These are phyloP conservation scores for Kryptolebias ocellatus DNA, from an alignment of 2,797 vertebrate genomes.

Conservation along the genomic window DNA sequence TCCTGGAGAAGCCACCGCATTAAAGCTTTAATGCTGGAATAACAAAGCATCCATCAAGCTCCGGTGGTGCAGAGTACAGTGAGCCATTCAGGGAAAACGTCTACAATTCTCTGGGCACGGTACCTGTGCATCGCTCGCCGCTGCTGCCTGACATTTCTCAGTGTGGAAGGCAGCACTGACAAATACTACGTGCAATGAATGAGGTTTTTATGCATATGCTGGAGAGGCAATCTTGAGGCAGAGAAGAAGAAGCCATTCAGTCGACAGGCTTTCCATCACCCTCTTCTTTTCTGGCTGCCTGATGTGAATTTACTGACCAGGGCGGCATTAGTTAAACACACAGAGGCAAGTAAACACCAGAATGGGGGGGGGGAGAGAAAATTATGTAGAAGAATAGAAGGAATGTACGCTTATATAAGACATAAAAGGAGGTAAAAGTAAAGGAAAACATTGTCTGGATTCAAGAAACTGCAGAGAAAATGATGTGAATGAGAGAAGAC, in stretches of 20 bases:
- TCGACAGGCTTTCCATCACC: slow-evolving; percentile 58
- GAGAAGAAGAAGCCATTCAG: slow-evolving; percentile 60
- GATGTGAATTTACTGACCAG: slow-evolving; percentile 61
- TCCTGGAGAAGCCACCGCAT: slow-evolving; percentile 73
- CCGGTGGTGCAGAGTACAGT: slow-evolving; percentile 48
- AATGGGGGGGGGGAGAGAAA: slow-evolving; percentile 27
- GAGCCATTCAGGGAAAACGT: slow-evolving; percentile 53
- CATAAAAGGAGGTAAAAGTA: not conserved
- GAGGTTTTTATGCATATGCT: slow-evolving; percentile 52
- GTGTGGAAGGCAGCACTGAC: slow-evolving; percentile 36
- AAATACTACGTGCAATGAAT: slow-evolving; percentile 50
- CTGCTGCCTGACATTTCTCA: slow-evolving; percentile 33
- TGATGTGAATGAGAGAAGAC: slow-evolving; percentile 6
- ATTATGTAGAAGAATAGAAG: no score
- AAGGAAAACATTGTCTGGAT: not conserved
- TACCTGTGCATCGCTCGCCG: slow-evolving; percentile 26
- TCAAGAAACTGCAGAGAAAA: slow-evolving; percentile 3
- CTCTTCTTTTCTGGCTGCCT: slow-evolving; percentile 60
- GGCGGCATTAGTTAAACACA: slow-evolving; percentile 70
- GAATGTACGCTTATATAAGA: no score
- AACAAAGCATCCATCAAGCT: slow-evolving; percentile 76
- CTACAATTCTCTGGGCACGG: slow-evolving; percentile 24
- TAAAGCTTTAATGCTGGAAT: slow-evolving; percentile 79
- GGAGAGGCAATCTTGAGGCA: slow-evolving; percentile 42
- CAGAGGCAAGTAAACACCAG: slow-evolving; percentile 51